Conservation (phyloP, 2,113 vertebrate species). For the Trematocara unimaculatum region DNA sequence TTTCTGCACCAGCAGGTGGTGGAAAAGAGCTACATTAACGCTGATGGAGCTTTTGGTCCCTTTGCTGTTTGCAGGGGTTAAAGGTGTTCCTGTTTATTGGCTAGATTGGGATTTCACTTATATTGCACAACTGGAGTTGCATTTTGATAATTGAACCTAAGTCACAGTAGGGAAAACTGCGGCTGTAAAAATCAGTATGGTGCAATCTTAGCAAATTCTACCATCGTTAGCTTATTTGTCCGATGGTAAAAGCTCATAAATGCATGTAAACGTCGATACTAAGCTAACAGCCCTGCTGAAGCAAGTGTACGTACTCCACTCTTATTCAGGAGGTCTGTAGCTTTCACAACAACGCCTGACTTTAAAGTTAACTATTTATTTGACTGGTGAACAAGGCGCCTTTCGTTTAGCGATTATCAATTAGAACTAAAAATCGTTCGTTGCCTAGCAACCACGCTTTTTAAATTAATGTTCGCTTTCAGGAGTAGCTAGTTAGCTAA, state of each 20-base stretch:
- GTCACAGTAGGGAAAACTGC: not conserved
- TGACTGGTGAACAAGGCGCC: not conserved
- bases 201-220: not conserved
- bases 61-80: not conserved
- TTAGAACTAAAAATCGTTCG: not conserved
- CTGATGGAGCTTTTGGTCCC: not conserved
- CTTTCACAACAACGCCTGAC: not conserved
- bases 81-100: not conserved
- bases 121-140: not conserved
- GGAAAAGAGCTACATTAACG: not conserved
- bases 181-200: not conserved
- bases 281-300: not conserved
- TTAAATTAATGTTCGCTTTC: not conserved
- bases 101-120: not conserved
- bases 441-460: constrained; percentile 28
- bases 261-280: not conserved
- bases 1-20: constrained; percentile 1
- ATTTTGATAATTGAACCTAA: not conserved
- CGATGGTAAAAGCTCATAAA: not conserved
- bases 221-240: not conserved
- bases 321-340: not conserved
- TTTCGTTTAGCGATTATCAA: not conserved
- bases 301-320: not conserved
- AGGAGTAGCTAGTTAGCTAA: not conserved
- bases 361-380: not conserved